Base-by-base conservation (phyloP, 2,113 vertebrate genomes). In the Potamarius usumacintae region DNA sequence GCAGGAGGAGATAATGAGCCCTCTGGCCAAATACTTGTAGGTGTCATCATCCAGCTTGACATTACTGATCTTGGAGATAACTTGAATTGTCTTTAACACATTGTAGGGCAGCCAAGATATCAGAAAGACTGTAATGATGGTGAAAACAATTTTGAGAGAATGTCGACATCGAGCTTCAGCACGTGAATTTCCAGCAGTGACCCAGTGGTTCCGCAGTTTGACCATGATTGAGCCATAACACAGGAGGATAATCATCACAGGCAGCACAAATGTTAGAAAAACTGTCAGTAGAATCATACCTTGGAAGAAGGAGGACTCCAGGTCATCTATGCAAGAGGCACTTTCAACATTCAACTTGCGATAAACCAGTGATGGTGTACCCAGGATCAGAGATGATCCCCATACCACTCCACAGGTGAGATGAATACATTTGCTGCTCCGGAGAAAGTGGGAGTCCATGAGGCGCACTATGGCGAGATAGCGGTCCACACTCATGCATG, bases 91-190 rank as follows among this genome's bases (percentile, higher is more conserved):
- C 76, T 95, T 97, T 87, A 97, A 95, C 10, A 92, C 48, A 60
- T 96, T 95, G 90, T 94, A 97, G 4, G 97, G 97, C n/a, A 97
- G 88, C 97, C 97, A 98, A 91, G 95, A 97, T 84, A 95, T 93
- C 90, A 97, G 90, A 72, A 97, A 98, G 53, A 94, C 93, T 11
- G 91, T 50, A 10, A 97, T 93, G 82, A 97, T 96, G 86, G 93
- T 94, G 78, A 96, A 87, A 86, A 98, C 95, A 90, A 97, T 96
- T 50, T 96, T 96, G 27, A 97, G 91, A 20, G 96, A 96, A 82
- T 95, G 95, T 10, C 92, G 93, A 22, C 93, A 89, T 0, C 95
- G 94, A 18, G 93, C 94, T 62, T 92, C 67, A 0, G 91, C 62
- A 11, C 88, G 90, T 25, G 92, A 93, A 88, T 94, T 94, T 53